phyloP scores from a whole-genome alignment of 2,888 invertebrate genomes.

The Lepidocyrtinus sp. region DNA sequence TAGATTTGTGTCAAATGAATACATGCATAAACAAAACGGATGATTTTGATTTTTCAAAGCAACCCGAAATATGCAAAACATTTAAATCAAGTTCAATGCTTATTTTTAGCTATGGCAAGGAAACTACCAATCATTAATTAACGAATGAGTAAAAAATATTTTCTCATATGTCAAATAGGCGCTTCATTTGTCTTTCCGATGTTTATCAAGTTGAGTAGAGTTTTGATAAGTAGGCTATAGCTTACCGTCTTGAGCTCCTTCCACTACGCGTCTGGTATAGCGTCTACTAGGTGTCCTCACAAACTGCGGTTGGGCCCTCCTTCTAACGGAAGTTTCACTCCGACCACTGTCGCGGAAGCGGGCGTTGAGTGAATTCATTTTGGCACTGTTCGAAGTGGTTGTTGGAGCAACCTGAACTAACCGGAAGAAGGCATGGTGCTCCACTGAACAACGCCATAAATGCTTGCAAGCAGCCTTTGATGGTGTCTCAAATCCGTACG shows the following conservation, averaged over 20 bases:
- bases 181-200: no score
- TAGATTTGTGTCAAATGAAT: no score
- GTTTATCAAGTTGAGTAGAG: no score
- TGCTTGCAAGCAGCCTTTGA: conserved; percentile 87
- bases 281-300: conserved; percentile 85
- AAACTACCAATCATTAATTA: no score
- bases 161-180: no score
- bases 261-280: conserved; percentile 80
- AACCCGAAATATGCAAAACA: no score
- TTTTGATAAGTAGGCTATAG: conserved; percentile 42
- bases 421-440: conserved; percentile 95
- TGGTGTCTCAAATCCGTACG: conserved; percentile 72
- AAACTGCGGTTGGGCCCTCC: conserved; percentile 81
- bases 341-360: conserved; percentile 85
- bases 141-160: no score
- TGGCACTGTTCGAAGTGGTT: conserved; percentile 73
- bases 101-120: no score
- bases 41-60: no score
- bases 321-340: conserved; percentile 74
- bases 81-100: no score
- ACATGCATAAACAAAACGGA: no score
- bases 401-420: conserved; percentile 85
- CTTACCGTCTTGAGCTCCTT: conserved; percentile 75
- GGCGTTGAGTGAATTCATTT: conserved; percentile 78
- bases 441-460: conserved; percentile 95